Evolutionary conservation across 2,888 invertebrate genomes (phyloP), one percentile per base, ranked within the genome.

Genomic region (Halocaridina rubra): DNA sequence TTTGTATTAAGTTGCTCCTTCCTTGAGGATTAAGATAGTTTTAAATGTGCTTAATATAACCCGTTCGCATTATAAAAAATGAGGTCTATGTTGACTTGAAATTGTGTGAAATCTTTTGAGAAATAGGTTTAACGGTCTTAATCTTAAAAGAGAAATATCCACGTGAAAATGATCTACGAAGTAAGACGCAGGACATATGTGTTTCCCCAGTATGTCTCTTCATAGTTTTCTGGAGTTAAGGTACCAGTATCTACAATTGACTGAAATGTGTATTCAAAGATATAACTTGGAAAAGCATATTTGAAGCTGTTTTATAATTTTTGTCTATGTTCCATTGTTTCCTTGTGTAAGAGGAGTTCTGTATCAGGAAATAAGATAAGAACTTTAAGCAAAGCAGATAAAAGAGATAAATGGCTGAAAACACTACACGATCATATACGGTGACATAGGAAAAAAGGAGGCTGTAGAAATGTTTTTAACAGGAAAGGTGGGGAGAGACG

Each of bases 41-140:
- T 82, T 82, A 78, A 69, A 82, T 82, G 82, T 82, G 82, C 82
- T 82, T 82, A n/a, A 71, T 78, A 53, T 82, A 78, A 77, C 61
- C 71, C 78, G 71, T 82, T 77, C 76, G 82, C 82, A 82, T 71
- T 72, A 72, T 53, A 81, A 76, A 81, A 61, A 46, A 77, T 72
- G 39, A 53, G 71, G 77, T 82, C 53, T 82, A 59, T 77, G 74
- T 77, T 27, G 46, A 46, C 57, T 46, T 81, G 81, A 76, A 81
- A 81, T 27, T 53, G 53, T 53, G 53, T 53, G 53, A 53, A 53
- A 16, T 53, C 19, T n/a, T n/a, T n/a, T n/a, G n/a, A n/a, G 53
- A 53, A 53, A 53, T 53, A 53, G 53, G 16, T 53, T 53, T 53
- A 19, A 16, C 53, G n/a, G n/a, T n/a, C n/a, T n/a, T n/a, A n/a